Conservation (phyloP, 2,113 vertebrate species). For the Podocnemis expansa region DNA sequence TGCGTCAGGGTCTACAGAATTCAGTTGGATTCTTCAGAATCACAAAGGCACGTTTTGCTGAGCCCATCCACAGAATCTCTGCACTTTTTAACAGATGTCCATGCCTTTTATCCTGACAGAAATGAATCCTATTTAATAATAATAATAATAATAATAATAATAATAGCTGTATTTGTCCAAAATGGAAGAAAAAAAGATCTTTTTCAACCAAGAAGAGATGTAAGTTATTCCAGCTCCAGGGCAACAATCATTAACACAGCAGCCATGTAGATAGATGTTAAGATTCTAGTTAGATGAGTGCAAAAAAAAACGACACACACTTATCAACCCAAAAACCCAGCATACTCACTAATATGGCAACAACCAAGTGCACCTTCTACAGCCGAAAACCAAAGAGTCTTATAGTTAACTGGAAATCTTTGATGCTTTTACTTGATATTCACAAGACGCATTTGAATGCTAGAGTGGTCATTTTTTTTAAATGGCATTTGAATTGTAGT, state of each 20-base stretch:
- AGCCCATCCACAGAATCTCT: neutral
- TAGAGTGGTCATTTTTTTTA: neutral
- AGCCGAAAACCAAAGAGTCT: neutral
- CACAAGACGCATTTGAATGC: neutral
- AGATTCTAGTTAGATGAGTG: neutral
- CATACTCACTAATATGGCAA: neutral
- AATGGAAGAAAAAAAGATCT: neutral
- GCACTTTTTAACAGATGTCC: neutral
- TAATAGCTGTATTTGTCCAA: accelerated
- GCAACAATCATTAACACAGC: neutral
- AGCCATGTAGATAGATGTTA: neutral
- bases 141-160: accelerated
- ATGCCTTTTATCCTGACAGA: neutral
- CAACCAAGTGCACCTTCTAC: neutral
- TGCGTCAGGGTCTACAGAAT: accelerated
- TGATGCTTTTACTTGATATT: neutral
- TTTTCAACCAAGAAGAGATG: neutral
- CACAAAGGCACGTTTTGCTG: accelerated
- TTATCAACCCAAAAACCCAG: too few relatives aligned
- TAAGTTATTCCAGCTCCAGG: neutral
- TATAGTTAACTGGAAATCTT: neutral
- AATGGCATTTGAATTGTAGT: neutral
- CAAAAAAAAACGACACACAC: neutral
- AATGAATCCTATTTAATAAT: neutral
- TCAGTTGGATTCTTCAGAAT: neutral